Base-by-base conservation (phyloP, 2,113 vertebrate species). In the Oncorhynchus gorbuscha region DNA sequence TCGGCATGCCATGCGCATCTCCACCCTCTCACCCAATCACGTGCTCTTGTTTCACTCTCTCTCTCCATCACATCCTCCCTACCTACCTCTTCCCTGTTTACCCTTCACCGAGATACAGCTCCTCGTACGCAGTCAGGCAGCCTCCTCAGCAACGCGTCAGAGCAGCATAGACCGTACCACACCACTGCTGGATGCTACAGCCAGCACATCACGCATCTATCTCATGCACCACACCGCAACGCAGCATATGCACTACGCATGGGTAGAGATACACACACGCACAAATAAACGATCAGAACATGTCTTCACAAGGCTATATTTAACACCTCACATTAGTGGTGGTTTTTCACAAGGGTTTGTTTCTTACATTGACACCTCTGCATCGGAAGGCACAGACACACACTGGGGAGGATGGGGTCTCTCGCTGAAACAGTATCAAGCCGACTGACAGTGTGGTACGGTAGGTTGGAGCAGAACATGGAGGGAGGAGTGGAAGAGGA, bases 101-200 rank as follows among this genome's bases (percentile, higher is more conserved):
- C 88, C 90, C 92, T 91, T 92, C 85, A 90, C 89, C 85, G 87
- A 91, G 77, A 93, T 91, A 45, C 39, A 45, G 2, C 81, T 87
- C 85, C 85, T 85, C 79, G 73, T 76, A 84, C 88, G 87, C 86
- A 45, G 39, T 45, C 39, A 89, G 68, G 77, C 82, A 61, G 86
- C 84, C 84, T 61, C 81, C 90, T 81, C 79, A 83, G 87, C 86
- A 88, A 82, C 75, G 68, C 82, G 83, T 80, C 67, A 26, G 65
- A 35, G 51, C 80, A 82, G 78, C 78, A 48, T 55, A 51, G 28
- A 73, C 18, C n/a, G 70, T 45, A 58, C 68, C 58, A 13, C 24
- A 73, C 16, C 58, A 76, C 69, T 77, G 73, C 64, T 67, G 71
- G 83, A 86, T 76, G 85, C 84, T 80, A 58, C 13, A 9, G 28